Evolutionary conservation across 2,888 invertebrate genomes (phyloP).

Genomic region (Oscheius sp.): DNA sequence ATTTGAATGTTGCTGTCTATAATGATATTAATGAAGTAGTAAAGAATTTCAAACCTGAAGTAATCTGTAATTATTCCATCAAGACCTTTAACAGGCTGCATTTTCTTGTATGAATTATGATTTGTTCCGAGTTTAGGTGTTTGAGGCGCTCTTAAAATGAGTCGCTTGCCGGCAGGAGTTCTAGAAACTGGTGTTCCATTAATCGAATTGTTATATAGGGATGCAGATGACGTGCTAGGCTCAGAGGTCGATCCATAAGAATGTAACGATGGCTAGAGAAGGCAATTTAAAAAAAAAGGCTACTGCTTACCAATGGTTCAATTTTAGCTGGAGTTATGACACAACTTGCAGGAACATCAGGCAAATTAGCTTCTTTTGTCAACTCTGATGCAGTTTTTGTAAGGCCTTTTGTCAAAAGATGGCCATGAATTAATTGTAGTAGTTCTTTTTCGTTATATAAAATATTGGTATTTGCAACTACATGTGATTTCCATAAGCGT

Average conservation of each 20-base stretch:
- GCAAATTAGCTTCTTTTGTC: conserved; percentile 50
- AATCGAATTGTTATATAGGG: not conserved
- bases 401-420: conserved; percentile 40
- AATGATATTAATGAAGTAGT: conserved; percentile 10
- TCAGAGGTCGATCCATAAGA: not conserved
- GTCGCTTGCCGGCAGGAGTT: not conserved
- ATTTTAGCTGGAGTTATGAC: conserved; percentile 34
- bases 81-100: conserved; percentile 74
- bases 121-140: not conserved
- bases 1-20: conserved; percentile 90
- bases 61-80: conserved; percentile 89
- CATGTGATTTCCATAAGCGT: conserved; percentile 77
- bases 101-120: not conserved
- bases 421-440: conserved; percentile 84
- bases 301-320: conserved; percentile 34
- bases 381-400: conserved; percentile 38
- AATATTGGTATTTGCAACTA: conserved; percentile 94
- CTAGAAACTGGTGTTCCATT: not conserved
- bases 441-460: conserved; percentile 92
- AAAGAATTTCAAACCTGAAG: conserved; percentile 31
- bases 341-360: conserved; percentile 53
- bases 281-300: conserved; percentile 3
- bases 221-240: not conserved
- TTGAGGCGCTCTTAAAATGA: not conserved
- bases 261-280: not conserved